Evolutionary conservation across 2,888 invertebrate species (phyloP).

Genomic region (Physocephala rufipes): DNA sequence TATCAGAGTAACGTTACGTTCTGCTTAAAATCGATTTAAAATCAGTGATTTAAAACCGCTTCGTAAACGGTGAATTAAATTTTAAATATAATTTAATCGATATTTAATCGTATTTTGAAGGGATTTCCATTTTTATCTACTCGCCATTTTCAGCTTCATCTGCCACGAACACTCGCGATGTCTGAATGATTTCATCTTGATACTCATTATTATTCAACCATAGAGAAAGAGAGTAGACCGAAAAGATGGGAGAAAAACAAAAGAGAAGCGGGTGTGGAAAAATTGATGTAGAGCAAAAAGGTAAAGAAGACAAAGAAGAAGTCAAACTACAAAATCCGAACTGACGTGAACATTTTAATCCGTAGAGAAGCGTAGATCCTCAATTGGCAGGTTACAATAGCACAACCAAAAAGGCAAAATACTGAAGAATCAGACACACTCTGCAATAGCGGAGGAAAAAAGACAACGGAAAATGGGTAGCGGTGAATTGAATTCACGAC

Average conservation of each 20-base stretch:
- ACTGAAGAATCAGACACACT: not conserved
- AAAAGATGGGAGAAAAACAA: not conserved
- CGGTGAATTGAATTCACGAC: not conserved
- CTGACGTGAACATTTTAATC: slow-evolving; percentile 30
- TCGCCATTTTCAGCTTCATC: not conserved
- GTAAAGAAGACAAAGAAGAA: slow-evolving; percentile 16
- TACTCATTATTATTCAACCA: not conserved
- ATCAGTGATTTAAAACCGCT: too few species aligned
- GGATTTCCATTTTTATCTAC: slow-evolving; percentile 1
- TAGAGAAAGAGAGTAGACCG: not conserved
- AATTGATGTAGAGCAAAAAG: slow-evolving; percentile 29
- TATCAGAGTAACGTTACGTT: too few species aligned
- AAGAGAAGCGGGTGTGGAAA: not conserved
- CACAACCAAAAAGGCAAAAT: not conserved
- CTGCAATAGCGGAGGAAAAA: not conserved
- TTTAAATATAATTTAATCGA: slow-evolving; percentile 24
- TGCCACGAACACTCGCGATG: not conserved
- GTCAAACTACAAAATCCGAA: slow-evolving; percentile 42
- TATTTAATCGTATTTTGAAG: slow-evolving; percentile 12
- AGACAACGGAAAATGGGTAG: not conserved
- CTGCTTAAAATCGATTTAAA: too few species aligned
- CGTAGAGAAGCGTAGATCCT: slow-evolving; percentile 15
- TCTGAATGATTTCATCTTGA: not conserved
- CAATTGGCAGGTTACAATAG: too few species aligned
- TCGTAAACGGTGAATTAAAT: slow-evolving; percentile 15